Evolutionary conservation across 2,888 invertebrate genomes (phyloP).

Genomic region (Nomada goodeniana): DNA sequence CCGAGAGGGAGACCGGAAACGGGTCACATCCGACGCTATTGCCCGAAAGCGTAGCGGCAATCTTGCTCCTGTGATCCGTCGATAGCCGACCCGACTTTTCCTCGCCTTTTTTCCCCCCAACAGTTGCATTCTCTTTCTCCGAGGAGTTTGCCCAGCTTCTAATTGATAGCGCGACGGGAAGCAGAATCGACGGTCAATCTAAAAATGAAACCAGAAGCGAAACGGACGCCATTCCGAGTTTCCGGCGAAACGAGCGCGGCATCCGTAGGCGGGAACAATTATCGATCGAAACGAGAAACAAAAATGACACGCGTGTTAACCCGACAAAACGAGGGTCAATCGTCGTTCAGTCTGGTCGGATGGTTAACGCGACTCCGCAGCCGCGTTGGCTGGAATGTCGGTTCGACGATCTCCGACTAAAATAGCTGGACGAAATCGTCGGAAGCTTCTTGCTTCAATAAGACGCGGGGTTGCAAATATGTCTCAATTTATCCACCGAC

Average conservation of each 20-base stretch:
- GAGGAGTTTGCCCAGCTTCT: constrained; percentile 23
- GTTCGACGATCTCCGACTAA: constrained; percentile 16
- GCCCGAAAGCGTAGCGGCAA: constrained; percentile 8
- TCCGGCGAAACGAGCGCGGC: constrained; percentile 17
- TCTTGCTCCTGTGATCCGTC: neutral
- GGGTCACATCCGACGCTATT: neutral
- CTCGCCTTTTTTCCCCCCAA: too few species aligned
- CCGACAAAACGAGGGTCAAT: constrained; percentile 28
- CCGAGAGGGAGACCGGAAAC: neutral
- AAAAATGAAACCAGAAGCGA: constrained; percentile 9
- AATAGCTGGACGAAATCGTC: constrained; percentile 9
- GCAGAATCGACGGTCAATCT: constrained; percentile 7
- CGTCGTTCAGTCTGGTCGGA: constrained; percentile 27
- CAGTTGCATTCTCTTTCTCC: too few species aligned
- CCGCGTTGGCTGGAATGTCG: constrained; percentile 5
- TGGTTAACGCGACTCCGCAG: constrained; percentile 22
- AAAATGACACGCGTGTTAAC: constrained; percentile 32
- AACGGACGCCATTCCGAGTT: constrained; percentile 16
- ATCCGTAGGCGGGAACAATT: constrained; percentile 26
- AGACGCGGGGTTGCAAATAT: neutral
- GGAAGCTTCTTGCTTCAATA: neutral
- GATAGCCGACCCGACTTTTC: neutral
- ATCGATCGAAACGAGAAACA: constrained; percentile 18
- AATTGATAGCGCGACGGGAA: constrained; percentile 38
- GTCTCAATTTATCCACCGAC: neutral